Evolutionary conservation across 2,797 vertebrate genomes (phyloP).

Genomic region (Falco cherrug): DNA sequence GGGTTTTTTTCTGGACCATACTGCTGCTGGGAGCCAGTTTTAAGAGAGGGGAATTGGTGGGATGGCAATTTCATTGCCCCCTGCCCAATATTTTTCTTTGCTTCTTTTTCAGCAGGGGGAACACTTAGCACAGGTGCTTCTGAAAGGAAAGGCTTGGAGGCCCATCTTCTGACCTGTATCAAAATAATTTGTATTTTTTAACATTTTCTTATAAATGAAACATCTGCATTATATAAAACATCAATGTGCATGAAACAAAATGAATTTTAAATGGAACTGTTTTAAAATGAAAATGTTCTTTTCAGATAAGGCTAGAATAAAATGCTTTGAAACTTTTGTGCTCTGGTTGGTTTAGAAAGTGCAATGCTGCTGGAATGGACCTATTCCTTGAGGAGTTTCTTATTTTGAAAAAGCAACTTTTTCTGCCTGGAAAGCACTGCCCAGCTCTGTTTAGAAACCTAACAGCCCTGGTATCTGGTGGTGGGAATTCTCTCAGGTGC

Average conservation of each 20-base stretch:
- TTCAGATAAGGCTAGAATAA: background rate
- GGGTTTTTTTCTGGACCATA: background rate
- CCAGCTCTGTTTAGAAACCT: background rate
- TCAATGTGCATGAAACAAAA: background rate
- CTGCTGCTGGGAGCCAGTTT: background rate
- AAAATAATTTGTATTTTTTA: background rate
- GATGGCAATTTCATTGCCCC: background rate
- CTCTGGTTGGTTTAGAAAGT: background rate
- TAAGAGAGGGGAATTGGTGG: background rate
- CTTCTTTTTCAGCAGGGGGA: background rate
- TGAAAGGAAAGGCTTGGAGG: background rate
- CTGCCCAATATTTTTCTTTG: background rate
- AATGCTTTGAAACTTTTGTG: background rate
- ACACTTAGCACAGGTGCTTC: background rate
- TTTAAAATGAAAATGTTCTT: conserved; percentile 1
- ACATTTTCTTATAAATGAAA: background rate
- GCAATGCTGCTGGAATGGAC: background rate
- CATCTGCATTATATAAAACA: background rate
- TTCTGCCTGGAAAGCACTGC: background rate
- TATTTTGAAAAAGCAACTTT: background rate
- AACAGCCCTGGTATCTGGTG: background rate
- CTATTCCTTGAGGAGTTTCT: background rate
- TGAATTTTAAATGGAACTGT: background rate
- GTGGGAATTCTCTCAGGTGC: background rate
- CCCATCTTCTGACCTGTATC: background rate